Evolutionary conservation across 2,888 invertebrate species (phyloP), one percentile per base, ranked within the genome.

Genomic region (Chloromyia formosa): DNA sequence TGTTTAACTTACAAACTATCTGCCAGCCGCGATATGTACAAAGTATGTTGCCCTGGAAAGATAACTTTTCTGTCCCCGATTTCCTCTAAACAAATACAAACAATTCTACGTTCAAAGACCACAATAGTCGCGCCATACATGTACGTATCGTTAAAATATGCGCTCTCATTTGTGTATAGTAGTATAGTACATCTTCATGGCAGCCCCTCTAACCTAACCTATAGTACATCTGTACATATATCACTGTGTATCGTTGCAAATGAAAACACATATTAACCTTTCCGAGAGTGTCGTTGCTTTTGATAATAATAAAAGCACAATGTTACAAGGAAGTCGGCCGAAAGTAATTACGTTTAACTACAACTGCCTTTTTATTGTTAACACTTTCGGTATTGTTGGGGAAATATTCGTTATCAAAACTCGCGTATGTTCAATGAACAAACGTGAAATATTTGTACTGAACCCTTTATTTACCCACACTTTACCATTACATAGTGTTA

Each of bases 91-190:
- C 12, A 42, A 42, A 42, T n/a, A n/a, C n/a, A n/a, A n/a, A n/a
- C n/a, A n/a, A 42, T 42, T 9, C 42, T 42, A n/a, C n/a, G 5
- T 42, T 42, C 42, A 42, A 42, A 5, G 42, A 42, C 42, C 20
- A 20, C 54, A 22, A 20, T 18, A 5, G n/a, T 18, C 22, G 16
- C 22, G 58, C 18, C 58, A 22, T 58, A n/a, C n/a, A n/a, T n/a
- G n/a, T 22, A 58, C 58, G 22, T 10, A 58, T 20, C 58, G 58
- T 58, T 42, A 42, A 58, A 58, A 58, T 58, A 58, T 58, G 18
- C 58, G 58, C 16, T 18, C 58, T 20, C 58, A 58, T 18, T 58
- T 22, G 22, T 20, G 10, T 18, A 18, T 18, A 20, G n/a, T n/a
- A n/a, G n/a, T n/a, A n/a, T n/a, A n/a, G n/a, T n/a, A n/a, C n/a